These are phyloP conservation scores for Phoenoteleia sp. DNA, from an alignment of 2,888 invertebrate species.

Conservation along the genomic window DNA sequence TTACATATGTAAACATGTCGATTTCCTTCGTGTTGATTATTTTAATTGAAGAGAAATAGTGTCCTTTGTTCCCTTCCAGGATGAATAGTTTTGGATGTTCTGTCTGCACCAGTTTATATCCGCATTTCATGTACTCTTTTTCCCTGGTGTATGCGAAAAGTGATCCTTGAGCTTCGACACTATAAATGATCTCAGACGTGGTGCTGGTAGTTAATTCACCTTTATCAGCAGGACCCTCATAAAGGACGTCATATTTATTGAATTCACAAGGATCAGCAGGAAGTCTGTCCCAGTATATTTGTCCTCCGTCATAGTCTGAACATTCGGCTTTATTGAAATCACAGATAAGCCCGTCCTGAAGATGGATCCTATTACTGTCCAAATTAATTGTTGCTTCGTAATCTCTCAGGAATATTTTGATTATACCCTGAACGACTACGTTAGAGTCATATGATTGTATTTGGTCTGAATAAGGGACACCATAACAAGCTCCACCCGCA, in stretches of 20 bases:
- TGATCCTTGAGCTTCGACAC: neutral
- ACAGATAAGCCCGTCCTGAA: neutral
- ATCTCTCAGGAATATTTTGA: neutral
- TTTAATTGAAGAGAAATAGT: neutral
- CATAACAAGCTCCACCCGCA: conserved; percentile 37
- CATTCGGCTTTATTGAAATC: neutral
- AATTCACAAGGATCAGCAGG: conserved; percentile 43
- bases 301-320: conserved; percentile 25
- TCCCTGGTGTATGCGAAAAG: conserved; percentile 24
- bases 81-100: too few relatives aligned
- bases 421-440: conserved; percentile 33
- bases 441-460: conserved; percentile 47
- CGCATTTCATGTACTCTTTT: conserved; percentile 2
- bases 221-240: conserved; percentile 4
- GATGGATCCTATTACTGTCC: neutral
- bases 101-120: too few relatives aligned
- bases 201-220: too few relatives aligned
- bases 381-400: neutral
- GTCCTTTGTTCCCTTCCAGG: too few relatives aligned
- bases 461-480: conserved; percentile 51
- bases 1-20: neutral
- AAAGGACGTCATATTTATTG: conserved; percentile 40
- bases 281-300: conserved; percentile 20
- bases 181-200: conserved; percentile 13
- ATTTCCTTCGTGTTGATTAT: neutral